Evolutionary conservation across 2,888 invertebrate genomes (phyloP).

Genomic region (Lasioglossum marginatum): DNA sequence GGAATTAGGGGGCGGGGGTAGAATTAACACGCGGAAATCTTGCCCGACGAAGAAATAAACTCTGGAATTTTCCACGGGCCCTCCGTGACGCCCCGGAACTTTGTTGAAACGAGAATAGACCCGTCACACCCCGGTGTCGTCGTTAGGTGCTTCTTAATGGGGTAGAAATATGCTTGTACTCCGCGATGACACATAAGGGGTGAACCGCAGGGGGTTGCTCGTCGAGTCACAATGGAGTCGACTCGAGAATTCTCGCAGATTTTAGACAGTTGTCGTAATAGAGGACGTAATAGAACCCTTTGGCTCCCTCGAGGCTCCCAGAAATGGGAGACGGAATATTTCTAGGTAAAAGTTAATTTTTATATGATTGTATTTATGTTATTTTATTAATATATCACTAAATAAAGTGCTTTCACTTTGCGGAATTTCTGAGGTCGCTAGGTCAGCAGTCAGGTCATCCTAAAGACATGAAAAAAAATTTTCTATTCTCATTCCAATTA

Average conservation of each 20-base stretch:
- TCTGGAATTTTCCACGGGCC: conserved; percentile 39
- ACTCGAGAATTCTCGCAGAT: not conserved
- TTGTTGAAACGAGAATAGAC: not conserved
- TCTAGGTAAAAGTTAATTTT: not conserved
- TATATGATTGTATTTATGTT: not conserved
- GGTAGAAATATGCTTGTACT: conserved; percentile 52
- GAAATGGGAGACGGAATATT: not conserved
- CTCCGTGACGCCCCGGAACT: not conserved
- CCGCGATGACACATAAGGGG: conserved; percentile 18
- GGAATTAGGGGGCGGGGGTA: conserved; percentile 43
- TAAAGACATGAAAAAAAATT: too few relatives aligned
- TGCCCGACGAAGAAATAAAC: conserved; percentile 41
- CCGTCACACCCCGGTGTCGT: not conserved
- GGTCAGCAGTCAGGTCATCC: too few relatives aligned
- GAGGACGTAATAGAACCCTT: not conserved
- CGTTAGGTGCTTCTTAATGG: conserved; percentile 47
- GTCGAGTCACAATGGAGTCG: not conserved
- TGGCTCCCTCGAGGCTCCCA: not conserved
- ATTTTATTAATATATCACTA: too few relatives aligned
- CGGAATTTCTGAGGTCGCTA: too few relatives aligned
- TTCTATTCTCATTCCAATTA: too few relatives aligned
- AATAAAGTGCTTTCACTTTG: too few relatives aligned
- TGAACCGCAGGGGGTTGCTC: not conserved
- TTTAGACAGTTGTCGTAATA: not conserved
- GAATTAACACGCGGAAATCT: conserved; percentile 57